Conservation (phyloP, 2,113 vertebrate species). For the Motacilla tschutschensis region DNA sequence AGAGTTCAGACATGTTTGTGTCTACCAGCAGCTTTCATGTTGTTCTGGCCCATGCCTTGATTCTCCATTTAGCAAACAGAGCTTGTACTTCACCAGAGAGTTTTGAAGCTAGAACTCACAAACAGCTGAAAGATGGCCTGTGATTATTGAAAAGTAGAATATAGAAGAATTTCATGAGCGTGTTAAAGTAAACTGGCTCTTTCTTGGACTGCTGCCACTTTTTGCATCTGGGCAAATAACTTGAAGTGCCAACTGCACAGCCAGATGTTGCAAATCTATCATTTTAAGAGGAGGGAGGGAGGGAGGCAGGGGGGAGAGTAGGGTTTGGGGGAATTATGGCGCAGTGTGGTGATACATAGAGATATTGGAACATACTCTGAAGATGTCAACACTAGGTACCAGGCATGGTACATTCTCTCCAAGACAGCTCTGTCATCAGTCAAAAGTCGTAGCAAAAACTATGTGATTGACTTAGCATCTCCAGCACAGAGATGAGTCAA, state of each 20-base stretch:
- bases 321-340: background rate
- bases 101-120: background rate
- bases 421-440: background rate
- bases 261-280: constrained; percentile 36
- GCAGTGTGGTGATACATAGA: background rate
- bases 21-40: background rate
- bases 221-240: constrained; percentile 44
- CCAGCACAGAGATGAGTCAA: background rate
- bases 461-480: background rate
- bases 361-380: background rate
- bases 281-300: background rate
- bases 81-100: background rate
- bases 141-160: background rate
- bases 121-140: constrained; percentile 10
- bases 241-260: constrained; percentile 16
- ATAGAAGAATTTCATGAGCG: background rate
- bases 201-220: constrained; percentile 43
- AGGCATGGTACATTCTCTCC: background rate
- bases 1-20: background rate
- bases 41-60: background rate
- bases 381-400: background rate
- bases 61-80: background rate
- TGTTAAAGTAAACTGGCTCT: constrained; percentile 22
- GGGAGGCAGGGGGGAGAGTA: too few relatives aligned
- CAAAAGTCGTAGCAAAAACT: background rate